phyloP scores from a whole-genome alignment of 2,113 vertebrate genomes.

The Atrichornis clamosus region DNA sequence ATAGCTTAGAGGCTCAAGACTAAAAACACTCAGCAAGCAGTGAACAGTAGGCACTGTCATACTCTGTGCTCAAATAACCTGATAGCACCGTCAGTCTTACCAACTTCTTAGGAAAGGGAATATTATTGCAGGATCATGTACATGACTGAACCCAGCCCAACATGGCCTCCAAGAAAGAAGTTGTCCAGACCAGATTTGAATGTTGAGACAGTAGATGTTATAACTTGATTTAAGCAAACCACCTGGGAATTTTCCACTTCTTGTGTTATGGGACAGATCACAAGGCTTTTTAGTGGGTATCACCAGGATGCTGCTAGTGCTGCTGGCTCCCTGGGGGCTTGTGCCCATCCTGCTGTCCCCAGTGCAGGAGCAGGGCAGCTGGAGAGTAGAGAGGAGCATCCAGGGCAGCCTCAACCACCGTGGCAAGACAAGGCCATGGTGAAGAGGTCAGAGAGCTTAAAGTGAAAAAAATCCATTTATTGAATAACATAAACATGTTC shows the following conservation, averaged over 20 bases:
- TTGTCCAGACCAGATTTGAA: not conserved
- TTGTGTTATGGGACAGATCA: not conserved
- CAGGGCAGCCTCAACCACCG: not conserved
- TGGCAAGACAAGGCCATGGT: not conserved
- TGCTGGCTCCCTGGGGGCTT: not conserved
- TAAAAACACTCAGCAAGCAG: not conserved
- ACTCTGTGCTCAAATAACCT: accelerated
- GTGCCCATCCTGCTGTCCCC: not conserved
- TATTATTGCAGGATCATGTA: accelerated
- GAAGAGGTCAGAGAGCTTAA: not conserved
- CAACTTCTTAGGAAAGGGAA: not conserved
- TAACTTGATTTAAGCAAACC: not conserved
- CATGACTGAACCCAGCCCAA: not conserved
- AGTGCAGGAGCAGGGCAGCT: not conserved
- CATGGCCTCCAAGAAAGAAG: not conserved
- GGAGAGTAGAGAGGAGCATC: not conserved
- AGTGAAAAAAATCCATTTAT: not conserved
- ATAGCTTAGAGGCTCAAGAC: not conserved
- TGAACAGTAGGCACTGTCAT: accelerated
- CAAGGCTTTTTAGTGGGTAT: not conserved
- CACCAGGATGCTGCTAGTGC: not conserved
- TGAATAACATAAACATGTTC: not conserved
- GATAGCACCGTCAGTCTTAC: accelerated
- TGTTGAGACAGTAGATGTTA: not conserved
- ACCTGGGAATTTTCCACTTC: not conserved